Conservation (phyloP, 2,113 vertebrate genomes). For the Melanotaenia duboulayi region DNA sequence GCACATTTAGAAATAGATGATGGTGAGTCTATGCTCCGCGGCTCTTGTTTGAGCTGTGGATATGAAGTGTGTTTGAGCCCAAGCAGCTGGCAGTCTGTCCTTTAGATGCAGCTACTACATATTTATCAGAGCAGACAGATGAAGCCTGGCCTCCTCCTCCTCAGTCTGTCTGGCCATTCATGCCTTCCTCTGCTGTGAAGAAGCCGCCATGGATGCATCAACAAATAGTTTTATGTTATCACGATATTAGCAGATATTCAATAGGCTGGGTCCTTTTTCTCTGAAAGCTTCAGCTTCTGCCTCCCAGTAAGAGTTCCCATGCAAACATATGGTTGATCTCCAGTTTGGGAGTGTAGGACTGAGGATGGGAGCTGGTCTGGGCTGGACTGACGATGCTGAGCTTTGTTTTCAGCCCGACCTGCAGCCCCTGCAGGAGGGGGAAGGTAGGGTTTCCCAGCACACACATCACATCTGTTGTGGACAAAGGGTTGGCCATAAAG, state of each 20-base stretch:
- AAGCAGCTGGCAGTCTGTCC: constrained; percentile 65
- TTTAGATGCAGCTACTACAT: constrained; percentile 61
- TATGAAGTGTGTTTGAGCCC: constrained; percentile 3
- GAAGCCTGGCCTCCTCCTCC: constrained; percentile 6
- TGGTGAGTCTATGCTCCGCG: too few species aligned
- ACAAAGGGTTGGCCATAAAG: constrained; percentile 72
- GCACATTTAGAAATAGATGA: too few species aligned
- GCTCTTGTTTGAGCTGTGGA: not conserved
- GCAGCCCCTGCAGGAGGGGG: constrained; percentile 9
- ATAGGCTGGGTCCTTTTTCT: too few species aligned
- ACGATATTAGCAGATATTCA: not conserved
- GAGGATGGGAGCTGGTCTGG: not conserved
- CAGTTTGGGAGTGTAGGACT: constrained; percentile 2
- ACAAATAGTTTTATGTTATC: not conserved
- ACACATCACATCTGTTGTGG: constrained; percentile 71
- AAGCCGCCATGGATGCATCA: not conserved
- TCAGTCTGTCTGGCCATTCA: constrained; percentile 18
- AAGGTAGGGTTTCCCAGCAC: constrained; percentile 27
- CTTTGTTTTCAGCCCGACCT: constrained; percentile 21
- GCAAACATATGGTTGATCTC: not conserved
- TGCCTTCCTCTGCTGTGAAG: constrained; percentile 33
- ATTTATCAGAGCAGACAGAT: constrained; percentile 65
- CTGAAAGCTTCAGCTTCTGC: not conserved
- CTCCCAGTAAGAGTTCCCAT: not conserved
- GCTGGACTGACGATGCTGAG: not conserved